Base-by-base conservation (phyloP, 2,888 invertebrate genomes). In the Iselma pallidipennis region DNA sequence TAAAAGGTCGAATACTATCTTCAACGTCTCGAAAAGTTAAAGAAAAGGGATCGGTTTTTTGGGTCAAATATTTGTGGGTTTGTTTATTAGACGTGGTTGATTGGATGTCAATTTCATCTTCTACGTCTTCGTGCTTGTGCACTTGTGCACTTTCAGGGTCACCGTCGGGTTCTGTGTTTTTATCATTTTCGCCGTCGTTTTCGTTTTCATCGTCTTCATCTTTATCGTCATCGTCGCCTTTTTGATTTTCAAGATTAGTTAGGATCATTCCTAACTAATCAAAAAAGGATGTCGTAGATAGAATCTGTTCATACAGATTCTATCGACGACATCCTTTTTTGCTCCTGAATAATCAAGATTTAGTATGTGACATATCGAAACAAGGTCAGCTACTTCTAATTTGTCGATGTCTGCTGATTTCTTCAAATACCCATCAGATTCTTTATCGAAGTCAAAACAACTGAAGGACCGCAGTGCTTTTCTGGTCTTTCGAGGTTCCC, bases 1-100 rank as follows among this genome's bases (percentile, higher is more conserved):
- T 62, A 65, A 74, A 76, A 16, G 56, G 42, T 42, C 65, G 33
- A 4, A 74, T 65, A 28, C 58, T 63, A 42, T 73, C 73, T 59
- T 74, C 73, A 16, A 75, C 63, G 52, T 75, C 72, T 57, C 67
- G 57, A 57, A 73, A 71, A 14, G 66, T 71, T 55, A 72, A 54
- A 12, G 61, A 50, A 57, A 66, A 68, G 31, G 19, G 28, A 14
- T 28, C 16, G 19, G 5, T 51, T 14, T 45, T 58, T 4, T 12
- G 19, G 28, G 57, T 28, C 55, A 10, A 45, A n/a, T n/a, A 5
- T 16, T 21, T 52, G n/a, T 33, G 16, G 6, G 28, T 48, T 31
- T 16, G 16, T 1, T 51, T 49, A 12, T 50, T 52, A 12, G 55
- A 31, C 5, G 31, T 31, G 2, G n/a, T n/a, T n/a, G 58, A 45